A percentile compares a stretch with the other conserved stretches of the same genome.
Conservation (phyloP, 2,113 vertebrate species). For the Callipepla californica region DNA sequence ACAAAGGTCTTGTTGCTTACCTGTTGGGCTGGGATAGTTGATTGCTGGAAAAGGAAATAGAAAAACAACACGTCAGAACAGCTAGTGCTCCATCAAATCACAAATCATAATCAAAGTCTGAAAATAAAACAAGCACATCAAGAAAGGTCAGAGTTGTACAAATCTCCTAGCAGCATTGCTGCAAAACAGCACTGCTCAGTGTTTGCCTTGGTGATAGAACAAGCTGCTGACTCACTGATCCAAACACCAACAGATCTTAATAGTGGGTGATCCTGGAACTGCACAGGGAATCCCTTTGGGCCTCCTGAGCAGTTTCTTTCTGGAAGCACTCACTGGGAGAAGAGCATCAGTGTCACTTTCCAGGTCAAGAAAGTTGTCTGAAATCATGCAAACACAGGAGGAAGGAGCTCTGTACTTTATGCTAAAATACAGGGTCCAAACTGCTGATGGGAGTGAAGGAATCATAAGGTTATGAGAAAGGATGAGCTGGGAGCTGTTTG, state of each 20-base stretch:
- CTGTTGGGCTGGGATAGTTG: slow-evolving; percentile 74
- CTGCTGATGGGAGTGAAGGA: neutral
- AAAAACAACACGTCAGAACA: slow-evolving; percentile 60
- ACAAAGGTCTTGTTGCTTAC: slow-evolving; percentile 51
- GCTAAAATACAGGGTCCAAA: neutral
- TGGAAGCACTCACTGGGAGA: neutral
- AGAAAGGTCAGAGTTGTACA: neutral
- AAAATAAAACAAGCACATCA: slow-evolving; percentile 12
- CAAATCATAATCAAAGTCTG: neutral
- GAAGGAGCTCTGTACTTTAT: neutral
- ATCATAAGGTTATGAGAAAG: neutral
- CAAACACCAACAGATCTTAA: neutral
- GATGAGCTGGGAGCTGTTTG: neutral
- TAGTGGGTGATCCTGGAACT: neutral
- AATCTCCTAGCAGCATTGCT: neutral
- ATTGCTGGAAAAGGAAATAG: slow-evolving; percentile 67
- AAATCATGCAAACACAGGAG: neutral
- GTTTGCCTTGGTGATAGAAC: neutral
- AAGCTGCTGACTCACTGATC: neutral
- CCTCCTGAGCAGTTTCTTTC: neutral
- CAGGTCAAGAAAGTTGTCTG: fast-evolving
- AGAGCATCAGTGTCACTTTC: fast-evolving
- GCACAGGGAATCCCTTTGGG: neutral
- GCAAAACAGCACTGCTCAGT: neutral
- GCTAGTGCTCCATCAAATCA: neutral